Base-by-base conservation (phyloP, 2,113 vertebrate species). In the Xenus cinereus region DNA sequence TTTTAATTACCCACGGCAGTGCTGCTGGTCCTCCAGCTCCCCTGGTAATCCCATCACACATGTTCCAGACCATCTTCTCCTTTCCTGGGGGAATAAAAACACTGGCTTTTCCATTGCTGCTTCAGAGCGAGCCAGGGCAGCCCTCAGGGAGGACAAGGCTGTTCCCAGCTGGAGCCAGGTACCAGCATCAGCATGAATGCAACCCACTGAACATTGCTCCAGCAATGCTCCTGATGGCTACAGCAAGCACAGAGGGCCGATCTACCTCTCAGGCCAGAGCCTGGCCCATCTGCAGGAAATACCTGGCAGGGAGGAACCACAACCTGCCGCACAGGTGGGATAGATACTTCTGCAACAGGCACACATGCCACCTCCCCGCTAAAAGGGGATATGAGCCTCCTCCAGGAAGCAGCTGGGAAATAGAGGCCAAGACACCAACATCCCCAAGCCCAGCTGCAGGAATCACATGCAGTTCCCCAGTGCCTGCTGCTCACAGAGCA, bases 401-500 rank as follows among this genome's bases (percentile, higher is more conserved):
- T 57, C 30, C 4, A 64, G 68, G 78, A 12, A 60, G 37, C 53
- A 73, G 37, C 9, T 2, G 0, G 22, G 53, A 50, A 48, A 33
- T 0, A 4, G 64, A 33, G 3, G 19, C 24, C 14, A 7, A 54
- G 60, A 7, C 64, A 50, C 5, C 28, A 10, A 15, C 0, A 2
- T 33, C 50, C 48, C 50, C 74, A 35, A 18, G 37, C 1, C 28
- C 73, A 73, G 59, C 56, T 59, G 46, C 37, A 72, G 72, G 67
- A 37, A 41, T 21, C 14, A 12, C 23, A 2, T 0, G 1, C 37
- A 78, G 56, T 13, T 24, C 17, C 56, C 33, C 68, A 54, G 62
- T 1, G 0, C 4, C 60, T 39, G 71, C 86, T 53, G 83, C 68
- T 74, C 41, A 21, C 45, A 51, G 59, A 78, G 60, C 41, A 63